A percentile compares a stretch with the other conserved stretches of the same genome.
Evolutionary conservation across 1,140 invertebrate genomes (phyloP).

Genomic region (Leptinotarsa texana): DNA sequence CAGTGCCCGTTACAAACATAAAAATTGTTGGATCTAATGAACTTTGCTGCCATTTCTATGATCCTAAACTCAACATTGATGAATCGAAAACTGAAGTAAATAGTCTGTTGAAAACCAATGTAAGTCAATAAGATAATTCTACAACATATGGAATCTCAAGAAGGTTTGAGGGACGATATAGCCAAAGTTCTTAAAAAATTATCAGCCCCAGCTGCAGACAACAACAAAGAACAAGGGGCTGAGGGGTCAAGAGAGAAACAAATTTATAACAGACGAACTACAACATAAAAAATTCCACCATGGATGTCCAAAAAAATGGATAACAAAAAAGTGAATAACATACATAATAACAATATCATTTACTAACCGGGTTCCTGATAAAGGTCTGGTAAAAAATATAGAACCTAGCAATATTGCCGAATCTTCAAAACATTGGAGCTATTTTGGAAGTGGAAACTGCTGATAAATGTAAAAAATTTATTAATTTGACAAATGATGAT

Average conservation of each 20-base stretch:
- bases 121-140: background rate
- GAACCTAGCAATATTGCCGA: too few relatives aligned
- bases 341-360: too few relatives aligned
- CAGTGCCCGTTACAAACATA: too few relatives aligned
- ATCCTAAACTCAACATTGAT: too few relatives aligned
- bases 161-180: conserved; percentile 11
- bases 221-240: background rate
- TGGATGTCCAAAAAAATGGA: background rate
- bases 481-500: too few relatives aligned
- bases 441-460: too few relatives aligned
- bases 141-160: conserved; percentile 1
- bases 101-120: background rate
- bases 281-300: background rate
- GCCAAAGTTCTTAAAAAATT: conserved; percentile 1
- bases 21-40: too few relatives aligned
- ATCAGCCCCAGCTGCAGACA: background rate
- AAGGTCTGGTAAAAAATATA: too few relatives aligned
- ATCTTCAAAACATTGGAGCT: too few relatives aligned
- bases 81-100: background rate
- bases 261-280: background rate
- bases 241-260: background rate
- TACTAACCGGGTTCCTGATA: too few relatives aligned
- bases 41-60: too few relatives aligned
- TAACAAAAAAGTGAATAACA: background rate
- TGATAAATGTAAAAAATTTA: too few relatives aligned